Base-by-base conservation (phyloP, 1,140 invertebrate genomes). In the Hycleus cichorii region DNA sequence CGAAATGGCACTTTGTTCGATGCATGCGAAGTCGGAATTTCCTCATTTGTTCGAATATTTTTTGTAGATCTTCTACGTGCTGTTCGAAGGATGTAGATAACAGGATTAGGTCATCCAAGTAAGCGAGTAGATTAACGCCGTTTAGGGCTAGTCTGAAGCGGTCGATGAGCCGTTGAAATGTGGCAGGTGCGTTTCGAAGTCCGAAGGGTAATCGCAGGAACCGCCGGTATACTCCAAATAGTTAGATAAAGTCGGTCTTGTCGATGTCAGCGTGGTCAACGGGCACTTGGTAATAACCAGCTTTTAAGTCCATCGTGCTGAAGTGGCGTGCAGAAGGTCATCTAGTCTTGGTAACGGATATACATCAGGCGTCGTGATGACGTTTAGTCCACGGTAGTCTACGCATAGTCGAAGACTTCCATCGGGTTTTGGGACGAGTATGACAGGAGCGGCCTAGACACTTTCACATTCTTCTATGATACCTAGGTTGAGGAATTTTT, bases 281-380 rank as follows among this genome's bases (percentile, higher is more conserved):
- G 9, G 47, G 47, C 6, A 49, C 47, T 39, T 49, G 47, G n/a
- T 39, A 49, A 49, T 11, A 49, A 3, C 47, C 47, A 4, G 9
- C 18, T 10, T 49, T 9, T 10, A 49, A 32, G 27, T 49, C 47
- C 11, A 49, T 32, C 4, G 25, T 49, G n/a, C n/a, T 18, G 38
- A 50, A 40, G 39, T 40, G 42, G n/a, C 27, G 44, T 75, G 64
- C n/a, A 83, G 54, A 0, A 71, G 63, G 4, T 79, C 73, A 38
- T 77, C 73, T 3, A 83, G 78, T 5, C 71, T 63, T 2, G 79
- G 80, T 4, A 84, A 57, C 0, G 80, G 79, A 65, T 76, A 83
- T 3, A 40, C 43, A 40, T 74, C 72, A 10, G 61, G 54, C 3
- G 60, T 58, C 2, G 74, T 76, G 1, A 71, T 59, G 1, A 66